Conservation (phyloP, 2,888 invertebrate species). For the Hyposoter didymator region DNA sequence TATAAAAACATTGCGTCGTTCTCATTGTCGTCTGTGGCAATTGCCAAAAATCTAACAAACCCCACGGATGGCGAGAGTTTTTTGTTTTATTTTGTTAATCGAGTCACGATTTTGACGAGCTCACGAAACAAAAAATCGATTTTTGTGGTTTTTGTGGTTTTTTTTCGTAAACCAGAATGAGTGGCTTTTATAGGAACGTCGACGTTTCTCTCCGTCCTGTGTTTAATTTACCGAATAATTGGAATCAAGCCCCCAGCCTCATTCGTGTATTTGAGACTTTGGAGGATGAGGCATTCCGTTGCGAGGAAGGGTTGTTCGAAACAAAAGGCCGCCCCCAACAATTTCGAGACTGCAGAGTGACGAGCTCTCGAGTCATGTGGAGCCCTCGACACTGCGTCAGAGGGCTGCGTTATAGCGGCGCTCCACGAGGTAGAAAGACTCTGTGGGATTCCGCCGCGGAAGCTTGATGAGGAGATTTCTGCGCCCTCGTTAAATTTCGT, state of each 20-base stretch:
- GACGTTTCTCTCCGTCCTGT: slow-evolving; percentile 70
- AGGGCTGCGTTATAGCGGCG: slow-evolving; percentile 18
- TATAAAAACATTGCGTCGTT: background rate
- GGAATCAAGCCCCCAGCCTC: slow-evolving; percentile 82
- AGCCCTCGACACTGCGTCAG: slow-evolving; percentile 57
- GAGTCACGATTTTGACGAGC: background rate
- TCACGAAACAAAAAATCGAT: slow-evolving; percentile 8
- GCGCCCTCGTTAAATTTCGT: slow-evolving; percentile 81
- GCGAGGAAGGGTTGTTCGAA: slow-evolving; percentile 19
- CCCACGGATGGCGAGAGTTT: background rate
- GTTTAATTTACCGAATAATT: slow-evolving; percentile 85
- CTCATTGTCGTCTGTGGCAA: background rate
- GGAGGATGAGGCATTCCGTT: slow-evolving; percentile 53
- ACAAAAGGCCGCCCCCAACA: slow-evolving; percentile 71
- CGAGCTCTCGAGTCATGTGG: slow-evolving; percentile 34
- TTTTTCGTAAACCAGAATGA: background rate
- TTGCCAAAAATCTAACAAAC: background rate
- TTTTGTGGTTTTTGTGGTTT: background rate
- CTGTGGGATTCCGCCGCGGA: slow-evolving; percentile 73
- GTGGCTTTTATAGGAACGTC: slow-evolving; percentile 40
- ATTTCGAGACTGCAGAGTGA: slow-evolving; percentile 73
- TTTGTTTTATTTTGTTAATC: background rate
- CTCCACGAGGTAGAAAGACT: slow-evolving; percentile 55
- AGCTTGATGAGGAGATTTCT: slow-evolving; percentile 84
- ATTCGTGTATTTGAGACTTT: slow-evolving; percentile 78